A percentile compares a stretch with the other conserved stretches of the same genome.
Evolutionary conservation across 2,888 invertebrate genomes (phyloP).

Genomic region (Leptodirus hochenwartii): DNA sequence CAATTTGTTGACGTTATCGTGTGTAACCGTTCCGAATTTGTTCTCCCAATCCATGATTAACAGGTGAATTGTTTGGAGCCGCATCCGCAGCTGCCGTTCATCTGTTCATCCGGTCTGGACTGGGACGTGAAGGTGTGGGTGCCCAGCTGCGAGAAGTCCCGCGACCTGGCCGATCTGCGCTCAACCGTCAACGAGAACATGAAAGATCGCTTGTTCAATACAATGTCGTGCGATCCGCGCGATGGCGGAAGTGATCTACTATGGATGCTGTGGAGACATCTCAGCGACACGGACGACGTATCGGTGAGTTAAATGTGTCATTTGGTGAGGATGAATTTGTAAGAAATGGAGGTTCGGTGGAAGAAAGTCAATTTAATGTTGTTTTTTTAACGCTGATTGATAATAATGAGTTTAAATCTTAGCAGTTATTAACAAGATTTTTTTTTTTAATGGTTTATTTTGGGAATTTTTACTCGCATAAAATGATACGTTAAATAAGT

Average conservation of each 20-base stretch:
- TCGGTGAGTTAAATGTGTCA: conserved; percentile 8
- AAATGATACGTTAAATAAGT: no score
- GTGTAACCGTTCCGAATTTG: no score
- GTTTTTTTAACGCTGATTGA: no score
- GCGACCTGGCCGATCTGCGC: conserved; percentile 34
- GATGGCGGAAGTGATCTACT: conserved; percentile 23
- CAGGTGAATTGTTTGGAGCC: conserved; percentile 84
- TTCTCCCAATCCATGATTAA: no score
- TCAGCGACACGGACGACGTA: conserved; percentile 15
- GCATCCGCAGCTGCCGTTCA: conserved; percentile 69
- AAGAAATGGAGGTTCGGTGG: conserved; percentile 1
- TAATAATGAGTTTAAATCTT: no score
- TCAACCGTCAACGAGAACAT: conserved; percentile 21
- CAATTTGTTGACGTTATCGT: no score
- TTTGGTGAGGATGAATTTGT: no score
- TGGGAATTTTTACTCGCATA: no score
- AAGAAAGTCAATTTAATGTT: conserved; percentile 3
- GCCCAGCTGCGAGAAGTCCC: conserved; percentile 44
- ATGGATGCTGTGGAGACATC: conserved; percentile 25
- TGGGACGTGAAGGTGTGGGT: conserved; percentile 87
- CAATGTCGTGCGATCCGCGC: conserved; percentile 15
- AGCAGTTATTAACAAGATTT: no score
- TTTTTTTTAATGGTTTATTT: no score
- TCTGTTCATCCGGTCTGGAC: conserved; percentile 86
- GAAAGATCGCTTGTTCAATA: conserved; percentile 13